Evolutionary conservation across 1,140 invertebrate genomes (phyloP), one percentile per base, ranked within the genome.

Genomic region (Onthophagus taurus): DNA sequence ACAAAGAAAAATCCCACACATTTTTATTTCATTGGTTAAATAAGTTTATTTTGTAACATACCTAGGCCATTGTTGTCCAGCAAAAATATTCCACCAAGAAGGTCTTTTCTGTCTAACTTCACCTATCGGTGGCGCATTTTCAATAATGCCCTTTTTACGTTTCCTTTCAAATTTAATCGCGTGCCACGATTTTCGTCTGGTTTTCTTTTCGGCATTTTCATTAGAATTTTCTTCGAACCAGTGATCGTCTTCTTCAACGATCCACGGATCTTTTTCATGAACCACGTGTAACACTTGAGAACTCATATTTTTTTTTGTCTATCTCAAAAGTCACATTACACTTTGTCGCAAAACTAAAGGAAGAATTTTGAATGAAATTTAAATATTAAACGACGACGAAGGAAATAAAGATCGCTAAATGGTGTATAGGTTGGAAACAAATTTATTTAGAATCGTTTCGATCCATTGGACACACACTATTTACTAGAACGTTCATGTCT

Each of bases 51-150:
- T 37, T 4, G n/a, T 12, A 53, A 56, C 60, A 44, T 58, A 64
- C 77, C 77, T 79, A 65, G 72, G 70, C 55, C 78, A 61, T 76
- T 75, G 59, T 53, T 86, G 82, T 41, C 80, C 79, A 5, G 83
- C 80, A 53, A 88, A 85, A 19, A 85, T 81, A 58, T 85, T 86
- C 84, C 84, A 88, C 85, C 85, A 88, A 9, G 84, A 87, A 7
- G 79, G 76, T 44, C 85, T 70, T 57, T 86, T 85, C 57, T 85
- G 80, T 12, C 82, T 70, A 2, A 72, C 63, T 53, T 75, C 66
- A 2, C 62, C 51, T n/a, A 71, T 67, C 7, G 74, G 67, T 19
- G 60, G 67, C 34, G 42, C 54, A 57, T 49, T 67, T 59, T 74
- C 73, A 53, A 62, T 72, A 60, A 69, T 72, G 51, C 69, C 82